phyloP scores from a whole-genome alignment of 2,113 vertebrate genomes.

The Rhadina sibilatrix region DNA sequence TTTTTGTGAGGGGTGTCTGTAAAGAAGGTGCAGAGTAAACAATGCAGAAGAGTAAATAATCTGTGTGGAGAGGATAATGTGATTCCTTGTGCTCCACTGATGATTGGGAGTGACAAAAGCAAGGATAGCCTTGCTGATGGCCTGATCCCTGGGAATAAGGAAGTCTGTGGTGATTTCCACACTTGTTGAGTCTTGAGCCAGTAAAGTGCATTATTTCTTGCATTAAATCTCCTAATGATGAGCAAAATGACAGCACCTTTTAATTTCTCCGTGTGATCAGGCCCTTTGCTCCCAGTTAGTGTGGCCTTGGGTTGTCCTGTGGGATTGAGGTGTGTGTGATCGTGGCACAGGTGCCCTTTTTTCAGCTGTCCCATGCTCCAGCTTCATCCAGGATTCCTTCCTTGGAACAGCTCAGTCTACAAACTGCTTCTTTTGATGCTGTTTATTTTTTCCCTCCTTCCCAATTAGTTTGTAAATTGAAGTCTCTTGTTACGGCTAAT shows the following conservation, averaged over 20 bases:
- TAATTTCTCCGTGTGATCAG: fast-evolving
- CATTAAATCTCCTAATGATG: fast-evolving
- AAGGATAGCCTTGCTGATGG: background rate
- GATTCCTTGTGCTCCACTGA: fast-evolving
- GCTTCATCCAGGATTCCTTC: background rate
- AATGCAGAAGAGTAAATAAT: background rate
- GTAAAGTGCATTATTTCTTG: background rate
- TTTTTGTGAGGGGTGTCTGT: background rate
- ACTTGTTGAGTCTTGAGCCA: background rate
- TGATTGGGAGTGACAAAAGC: fast-evolving
- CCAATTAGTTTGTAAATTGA: background rate
- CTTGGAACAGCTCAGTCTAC: background rate
- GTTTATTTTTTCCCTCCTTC: background rate
- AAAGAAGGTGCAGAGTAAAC: background rate
- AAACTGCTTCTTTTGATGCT: background rate
- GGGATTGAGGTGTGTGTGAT: background rate
- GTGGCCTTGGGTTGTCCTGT: fast-evolving
- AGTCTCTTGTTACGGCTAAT: background rate
- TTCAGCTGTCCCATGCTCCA: background rate
- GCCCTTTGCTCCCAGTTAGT: background rate
- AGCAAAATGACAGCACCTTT: background rate
- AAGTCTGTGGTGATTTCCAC: background rate
- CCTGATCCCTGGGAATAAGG: background rate
- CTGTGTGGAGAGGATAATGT: background rate
- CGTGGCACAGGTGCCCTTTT: background rate